Conservation (phyloP, 2,113 vertebrate species). For the Felis chaus region DNA sequence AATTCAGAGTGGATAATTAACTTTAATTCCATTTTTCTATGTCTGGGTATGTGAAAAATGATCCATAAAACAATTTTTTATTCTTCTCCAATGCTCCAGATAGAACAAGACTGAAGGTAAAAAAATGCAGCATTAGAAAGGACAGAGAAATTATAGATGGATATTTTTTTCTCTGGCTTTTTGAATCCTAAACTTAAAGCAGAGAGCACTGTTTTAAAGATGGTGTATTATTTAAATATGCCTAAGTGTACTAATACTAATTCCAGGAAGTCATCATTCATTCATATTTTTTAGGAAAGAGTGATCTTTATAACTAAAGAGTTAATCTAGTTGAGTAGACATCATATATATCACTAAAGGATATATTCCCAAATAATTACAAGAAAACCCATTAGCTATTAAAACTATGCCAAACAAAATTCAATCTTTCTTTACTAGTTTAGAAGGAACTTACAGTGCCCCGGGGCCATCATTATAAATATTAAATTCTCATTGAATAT, state of each 20-base stretch:
- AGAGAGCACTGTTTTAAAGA: neutral
- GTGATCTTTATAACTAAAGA: neutral
- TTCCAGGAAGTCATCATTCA: neutral
- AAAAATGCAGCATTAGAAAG: neutral
- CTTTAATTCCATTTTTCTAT: constrained; percentile 27
- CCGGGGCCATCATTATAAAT: constrained; percentile 27
- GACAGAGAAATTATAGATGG: neutral
- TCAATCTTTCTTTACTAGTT: constrained; percentile 27
- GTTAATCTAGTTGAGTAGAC: neutral
- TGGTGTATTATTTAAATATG: neutral
- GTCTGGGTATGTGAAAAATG: constrained; percentile 11
- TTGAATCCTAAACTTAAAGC: neutral
- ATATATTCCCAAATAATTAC: constrained; percentile 31
- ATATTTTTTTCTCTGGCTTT: neutral
- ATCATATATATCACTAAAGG: neutral
- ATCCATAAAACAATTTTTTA: constrained; percentile 29
- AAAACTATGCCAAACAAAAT: constrained; percentile 43
- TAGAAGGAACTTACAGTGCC: constrained; percentile 10
- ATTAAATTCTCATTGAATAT: constrained; percentile 56
- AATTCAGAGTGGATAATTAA: neutral
- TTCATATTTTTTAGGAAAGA: neutral
- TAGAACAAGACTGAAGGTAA: neutral
- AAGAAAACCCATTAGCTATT: constrained; percentile 62
- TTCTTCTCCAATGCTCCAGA: neutral
- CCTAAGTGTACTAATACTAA: neutral